Evolutionary conservation across 2,888 invertebrate genomes (phyloP).

Genomic region (Gerris lacustris): DNA sequence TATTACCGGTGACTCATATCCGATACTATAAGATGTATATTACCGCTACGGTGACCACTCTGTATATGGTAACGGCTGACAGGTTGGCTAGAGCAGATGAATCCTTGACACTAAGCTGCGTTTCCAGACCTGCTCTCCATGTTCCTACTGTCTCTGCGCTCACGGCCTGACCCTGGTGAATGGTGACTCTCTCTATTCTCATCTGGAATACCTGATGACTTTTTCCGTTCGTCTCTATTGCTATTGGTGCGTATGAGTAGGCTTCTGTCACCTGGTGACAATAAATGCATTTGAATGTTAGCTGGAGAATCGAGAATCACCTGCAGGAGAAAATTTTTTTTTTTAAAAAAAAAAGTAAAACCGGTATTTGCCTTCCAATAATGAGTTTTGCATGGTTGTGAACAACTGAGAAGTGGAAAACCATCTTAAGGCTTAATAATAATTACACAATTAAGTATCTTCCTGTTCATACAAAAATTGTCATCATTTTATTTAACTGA

Average conservation of each 20-base stretch:
- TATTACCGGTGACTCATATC: too few relatives aligned
- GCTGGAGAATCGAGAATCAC: background rate
- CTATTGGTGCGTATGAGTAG: conserved; percentile 57
- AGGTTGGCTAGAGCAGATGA: conserved; percentile 57
- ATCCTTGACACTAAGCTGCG: conserved; percentile 51
- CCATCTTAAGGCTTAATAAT: too few relatives aligned
- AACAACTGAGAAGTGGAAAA: too few relatives aligned
- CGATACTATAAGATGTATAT: background rate
- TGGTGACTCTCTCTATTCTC: conserved; percentile 46
- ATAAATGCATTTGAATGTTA: too few relatives aligned
- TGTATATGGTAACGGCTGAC: conserved; percentile 70
- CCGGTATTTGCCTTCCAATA: too few relatives aligned
- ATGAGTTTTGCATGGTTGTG: too few relatives aligned
- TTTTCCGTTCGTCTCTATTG: conserved; percentile 51
- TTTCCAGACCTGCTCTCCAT: conserved; percentile 65
- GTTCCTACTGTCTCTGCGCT: conserved; percentile 57
- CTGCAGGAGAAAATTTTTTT: too few relatives aligned
- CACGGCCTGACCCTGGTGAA: background rate
- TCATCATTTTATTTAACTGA: too few relatives aligned
- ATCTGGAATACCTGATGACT: conserved; percentile 65
- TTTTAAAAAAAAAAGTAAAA: too few relatives aligned
- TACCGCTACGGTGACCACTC: conserved; percentile 74
- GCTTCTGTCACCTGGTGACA: conserved; percentile 39
- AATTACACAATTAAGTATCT: too few relatives aligned
- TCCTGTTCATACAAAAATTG: too few relatives aligned